Conservation (phyloP, 2,113 vertebrate genomes). For the Psilopsiagon aymara region DNA sequence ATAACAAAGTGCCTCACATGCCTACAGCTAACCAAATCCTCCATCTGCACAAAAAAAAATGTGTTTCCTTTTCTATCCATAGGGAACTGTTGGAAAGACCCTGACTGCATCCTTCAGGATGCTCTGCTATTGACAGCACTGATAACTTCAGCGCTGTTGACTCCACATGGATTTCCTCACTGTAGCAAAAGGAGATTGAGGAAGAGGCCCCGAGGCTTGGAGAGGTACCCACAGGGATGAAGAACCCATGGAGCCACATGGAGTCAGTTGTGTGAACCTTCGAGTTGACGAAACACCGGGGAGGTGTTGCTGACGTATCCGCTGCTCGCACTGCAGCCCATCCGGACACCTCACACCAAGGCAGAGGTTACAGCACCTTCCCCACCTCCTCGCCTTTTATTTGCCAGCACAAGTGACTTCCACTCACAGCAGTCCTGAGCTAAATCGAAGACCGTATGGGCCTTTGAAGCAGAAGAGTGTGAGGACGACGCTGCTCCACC, state of each 20-base stretch:
- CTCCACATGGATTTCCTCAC: too few species aligned
- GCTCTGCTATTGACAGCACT: not conserved
- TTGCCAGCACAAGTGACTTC: not conserved
- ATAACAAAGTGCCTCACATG: not conserved
- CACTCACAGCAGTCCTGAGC: not conserved
- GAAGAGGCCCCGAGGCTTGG: not conserved
- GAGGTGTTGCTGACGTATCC: too few species aligned
- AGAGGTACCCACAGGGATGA: rapidly evolving
- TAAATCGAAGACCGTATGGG: not conserved
- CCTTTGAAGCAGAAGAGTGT: not conserved
- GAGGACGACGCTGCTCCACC: not conserved
- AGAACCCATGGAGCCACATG: rapidly evolving
- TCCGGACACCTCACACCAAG: rapidly evolving
- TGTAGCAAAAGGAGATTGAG: not conserved
- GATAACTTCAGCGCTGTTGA: rapidly evolving
- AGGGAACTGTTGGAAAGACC: not conserved
- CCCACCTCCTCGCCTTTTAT: not conserved
- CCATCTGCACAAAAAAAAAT: not conserved
- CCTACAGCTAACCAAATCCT: not conserved
- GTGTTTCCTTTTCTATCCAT: not conserved
- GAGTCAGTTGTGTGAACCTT: too few species aligned
- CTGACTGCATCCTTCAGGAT: not conserved
- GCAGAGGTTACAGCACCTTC: rapidly evolving
- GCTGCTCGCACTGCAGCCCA: rapidly evolving
- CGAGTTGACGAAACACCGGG: not conserved